Percentiles rank a stretch among this genome's conserved stretches.
These are phyloP conservation scores for Anthoptus insignis DNA, from an alignment of 2,888 invertebrate genomes.

Conservation along the genomic window DNA sequence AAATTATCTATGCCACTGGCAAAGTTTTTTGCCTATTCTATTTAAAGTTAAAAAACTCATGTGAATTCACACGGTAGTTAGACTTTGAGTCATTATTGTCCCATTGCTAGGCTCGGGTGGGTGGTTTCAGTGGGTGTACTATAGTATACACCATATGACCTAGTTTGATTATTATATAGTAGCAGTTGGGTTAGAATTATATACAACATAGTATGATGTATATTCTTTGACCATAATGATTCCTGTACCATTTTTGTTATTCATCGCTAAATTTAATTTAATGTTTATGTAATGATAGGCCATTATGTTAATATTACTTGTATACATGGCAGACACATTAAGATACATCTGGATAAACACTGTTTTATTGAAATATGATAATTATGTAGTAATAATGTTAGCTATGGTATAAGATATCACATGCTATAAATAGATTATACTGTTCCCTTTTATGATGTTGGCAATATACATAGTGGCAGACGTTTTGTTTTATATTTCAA, in stretches of 20 bases:
- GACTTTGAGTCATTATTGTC: too few species aligned
- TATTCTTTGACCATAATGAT: background rate
- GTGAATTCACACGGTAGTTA: too few species aligned
- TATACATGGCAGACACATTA: background rate
- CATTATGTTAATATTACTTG: background rate
- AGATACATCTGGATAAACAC: background rate
- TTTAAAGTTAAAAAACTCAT: too few species aligned
- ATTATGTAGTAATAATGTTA: slow-evolving; percentile 16
- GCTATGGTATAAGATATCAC: slow-evolving; percentile 13
- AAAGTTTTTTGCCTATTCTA: too few species aligned
- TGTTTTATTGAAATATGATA: slow-evolving; percentile 1
- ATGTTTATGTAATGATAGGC: too few species aligned
- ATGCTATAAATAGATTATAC: slow-evolving; percentile 19
- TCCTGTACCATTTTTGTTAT: background rate
- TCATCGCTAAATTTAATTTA: too few species aligned
- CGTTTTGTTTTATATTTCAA: too few species aligned
- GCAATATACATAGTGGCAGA: background rate
- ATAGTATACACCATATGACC: background rate
- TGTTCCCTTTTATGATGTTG: background rate
- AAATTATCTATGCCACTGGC: too few species aligned
- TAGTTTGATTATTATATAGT: background rate
- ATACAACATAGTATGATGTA: too few species aligned
- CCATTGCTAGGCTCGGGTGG: too few species aligned
- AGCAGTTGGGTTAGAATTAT: background rate
- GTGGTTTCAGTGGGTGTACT: background rate